phyloP scores from a whole-genome alignment of 1,140 invertebrate genomes.

The Drosophila malerkotliana region DNA sequence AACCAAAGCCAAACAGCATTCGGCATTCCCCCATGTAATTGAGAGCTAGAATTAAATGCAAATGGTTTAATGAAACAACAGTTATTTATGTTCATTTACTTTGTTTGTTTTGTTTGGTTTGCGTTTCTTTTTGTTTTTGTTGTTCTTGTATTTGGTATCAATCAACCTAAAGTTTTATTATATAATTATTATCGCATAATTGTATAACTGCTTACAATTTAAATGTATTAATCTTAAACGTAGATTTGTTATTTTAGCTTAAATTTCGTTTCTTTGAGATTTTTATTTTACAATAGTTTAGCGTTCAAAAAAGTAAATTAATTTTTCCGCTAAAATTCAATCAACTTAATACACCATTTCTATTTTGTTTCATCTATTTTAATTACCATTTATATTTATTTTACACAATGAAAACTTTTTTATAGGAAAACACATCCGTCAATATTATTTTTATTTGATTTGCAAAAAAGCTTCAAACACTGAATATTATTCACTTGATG shows the following conservation, averaged over 20 bases:
- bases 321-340: no score
- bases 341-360: no score
- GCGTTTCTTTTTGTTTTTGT: conserved; percentile 29
- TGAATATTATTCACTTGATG: conserved; percentile 48
- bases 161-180: conserved; percentile 75
- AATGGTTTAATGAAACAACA: conserved; percentile 78
- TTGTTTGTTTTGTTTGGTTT: conserved; percentile 64
- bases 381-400: conserved; percentile 25
- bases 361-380: background rate
- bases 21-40: conserved; percentile 58
- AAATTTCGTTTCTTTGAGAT: conserved; percentile 35
- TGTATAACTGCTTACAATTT: conserved; percentile 72
- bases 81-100: conserved; percentile 77
- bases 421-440: conserved; percentile 51
- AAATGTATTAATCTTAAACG: conserved; percentile 65
- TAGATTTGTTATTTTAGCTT: conserved; percentile 52
- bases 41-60: conserved; percentile 76
- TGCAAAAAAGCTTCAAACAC: conserved; percentile 42
- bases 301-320: conserved; percentile 11
- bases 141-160: conserved; percentile 48
- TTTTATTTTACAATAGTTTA: conserved; percentile 74
- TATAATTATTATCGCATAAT: conserved; percentile 74
- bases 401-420: conserved; percentile 30
- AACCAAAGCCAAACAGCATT: conserved; percentile 25
- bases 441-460: conserved; percentile 13